These are phyloP conservation scores for Syngnathus scovelli DNA, from an alignment of 2,113 vertebrate species.

Conservation along the genomic window DNA sequence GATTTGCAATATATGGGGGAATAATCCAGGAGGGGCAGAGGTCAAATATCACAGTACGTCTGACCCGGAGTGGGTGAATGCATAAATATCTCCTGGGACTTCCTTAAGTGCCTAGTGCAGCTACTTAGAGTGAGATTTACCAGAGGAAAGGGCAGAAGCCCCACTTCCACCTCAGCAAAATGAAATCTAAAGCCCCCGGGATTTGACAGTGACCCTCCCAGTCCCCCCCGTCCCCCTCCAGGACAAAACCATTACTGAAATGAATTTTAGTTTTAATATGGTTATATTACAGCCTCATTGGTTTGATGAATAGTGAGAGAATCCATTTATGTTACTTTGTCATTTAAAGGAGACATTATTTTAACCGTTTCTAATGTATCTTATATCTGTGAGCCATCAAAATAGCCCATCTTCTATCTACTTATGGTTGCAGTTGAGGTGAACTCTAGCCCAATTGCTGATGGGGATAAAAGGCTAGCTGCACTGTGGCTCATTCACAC, in stretches of 20 bases:
- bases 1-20: background rate
- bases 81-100: conserved; percentile 59
- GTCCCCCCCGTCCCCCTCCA: conserved; percentile 13
- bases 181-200: conserved; percentile 65
- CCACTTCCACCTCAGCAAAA: conserved; percentile 64
- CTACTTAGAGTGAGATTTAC: conserved; percentile 62
- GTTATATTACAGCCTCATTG: conserved; percentile 4
- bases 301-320: background rate
- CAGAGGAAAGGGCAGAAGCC: conserved; percentile 57
- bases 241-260: conserved; percentile 35
- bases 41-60: conserved; percentile 47
- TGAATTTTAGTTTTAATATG: conserved; percentile 9
- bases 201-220: conserved; percentile 48
- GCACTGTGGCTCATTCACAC: background rate
- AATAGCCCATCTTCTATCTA: no score
- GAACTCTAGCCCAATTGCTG: background rate
- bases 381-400: no score
- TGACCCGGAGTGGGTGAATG: conserved; percentile 53
- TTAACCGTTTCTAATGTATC: background rate
- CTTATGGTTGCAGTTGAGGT: no score
- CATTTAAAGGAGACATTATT: background rate
- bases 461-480: background rate
- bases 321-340: conserved; percentile 8
- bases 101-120: conserved; percentile 52
- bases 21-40: conserved; percentile 39